Evolutionary conservation across 2,797 vertebrate species (phyloP), one percentile per base, ranked within the genome.

Genomic region (Amniataba percoides): DNA sequence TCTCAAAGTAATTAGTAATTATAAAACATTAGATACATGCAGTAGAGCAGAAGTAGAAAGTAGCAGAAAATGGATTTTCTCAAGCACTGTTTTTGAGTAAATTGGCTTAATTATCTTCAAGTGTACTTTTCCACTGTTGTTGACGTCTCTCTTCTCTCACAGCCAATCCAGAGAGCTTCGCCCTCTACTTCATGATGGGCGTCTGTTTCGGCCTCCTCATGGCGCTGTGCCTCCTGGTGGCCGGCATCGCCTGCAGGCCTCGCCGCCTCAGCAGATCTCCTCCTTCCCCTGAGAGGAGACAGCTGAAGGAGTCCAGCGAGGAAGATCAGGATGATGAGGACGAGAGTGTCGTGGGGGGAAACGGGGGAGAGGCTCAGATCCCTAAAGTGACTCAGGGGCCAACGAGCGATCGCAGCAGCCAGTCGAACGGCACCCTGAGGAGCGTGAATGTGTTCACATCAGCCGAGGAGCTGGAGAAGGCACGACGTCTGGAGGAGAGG

Each of bases 171-270:
- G 97, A 99, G 93, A 95, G 96, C 40, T 96, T 98, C 0, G 97
- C 97, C 5, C 95, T 99, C 68, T 98, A 96, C 92, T 99, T 99
- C 81, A 96, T 98, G 89, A 96, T 97, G 0, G 97, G 98, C 0
- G 97, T 99, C 71, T 99, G 97, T 77, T 89, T 97, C 0, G 98
- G 98, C 34, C 96, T 99, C 0, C 92, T 98, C 43, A 88, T 97
- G 92, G 98, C 97, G 0, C 87, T 99, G 68, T 94, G 96, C 68
- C 97, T 97, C n/a, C 84, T 99, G 93, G 96, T 99, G 80, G 82
- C 94, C 5, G 90, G 90, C 86, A 92, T 98, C 76, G 92, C 96
- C 72, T 99, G 97, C 94, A 95, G 91, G 58, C 94, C 90, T 7
- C 95, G 92, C 64, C 92, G 78, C 45, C 71, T 58, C 79, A 27